Base-by-base conservation (phyloP, 2,113 vertebrate genomes). In the Callipepla squamata region DNA sequence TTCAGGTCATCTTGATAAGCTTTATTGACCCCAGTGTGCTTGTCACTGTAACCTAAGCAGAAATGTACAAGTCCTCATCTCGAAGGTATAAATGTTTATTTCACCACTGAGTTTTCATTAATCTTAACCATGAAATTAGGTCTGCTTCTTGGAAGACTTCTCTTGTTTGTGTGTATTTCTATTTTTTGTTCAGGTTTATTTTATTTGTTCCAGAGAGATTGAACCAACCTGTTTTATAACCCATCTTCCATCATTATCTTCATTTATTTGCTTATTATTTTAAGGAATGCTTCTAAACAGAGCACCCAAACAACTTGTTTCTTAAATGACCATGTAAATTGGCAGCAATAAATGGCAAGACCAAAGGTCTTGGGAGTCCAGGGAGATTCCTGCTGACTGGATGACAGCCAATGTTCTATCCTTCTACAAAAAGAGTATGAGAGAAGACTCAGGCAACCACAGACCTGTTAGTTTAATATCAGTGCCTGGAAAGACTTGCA, bases 191-290 rank as follows among this genome's bases (percentile, higher is more conserved):
- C 76, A 92, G 28, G 32, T 92, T 95, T 63, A 85, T 93, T 87
- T 96, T 86, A 91, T 92, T 94, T 94, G 87, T 82, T 89, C 75
- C 61, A 69, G 51, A 63, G 47, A 72, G 25, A 36, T 72, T 77
- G 78, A 70, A 44, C 65, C 68, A 86, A 69, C 50, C 44, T 92
- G 25, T 61, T 57, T 79, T 70, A 94, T 80, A 88, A 92, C 65
- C 23, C 57, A n/a, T 70, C 83, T 62, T 73, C 58, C 58, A 63
- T 89, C 32, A 32, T 42, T 79, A 36, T 63, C 55, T 86, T 90
- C 8, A 14, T 78, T 57, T 75, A 53, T 76, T 88, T 82, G 42
- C 73, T 80, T 87, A 91, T 93, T 90, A 79, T 77, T 94, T 85
- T 83, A 67, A 74, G 81, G 44, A 63, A 47, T 44, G 25, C 55